Conservation (phyloP, 2,113 vertebrate genomes). For the Cheirogaleus medius region DNA sequence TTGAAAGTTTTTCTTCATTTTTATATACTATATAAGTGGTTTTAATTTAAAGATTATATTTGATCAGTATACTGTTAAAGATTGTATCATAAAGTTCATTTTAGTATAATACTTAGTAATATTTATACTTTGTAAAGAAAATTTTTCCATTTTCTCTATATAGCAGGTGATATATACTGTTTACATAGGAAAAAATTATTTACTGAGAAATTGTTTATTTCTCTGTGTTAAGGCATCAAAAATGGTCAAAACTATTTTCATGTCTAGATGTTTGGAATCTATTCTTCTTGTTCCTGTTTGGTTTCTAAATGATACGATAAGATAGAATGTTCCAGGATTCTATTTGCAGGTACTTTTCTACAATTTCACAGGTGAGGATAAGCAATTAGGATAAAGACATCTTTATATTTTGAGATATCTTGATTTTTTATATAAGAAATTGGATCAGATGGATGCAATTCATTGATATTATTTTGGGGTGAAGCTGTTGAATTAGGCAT, state of each 20-base stretch:
- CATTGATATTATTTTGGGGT: background rate
- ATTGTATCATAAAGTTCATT: background rate
- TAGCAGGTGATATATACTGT: background rate
- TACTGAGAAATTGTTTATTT: background rate
- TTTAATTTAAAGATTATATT: background rate
- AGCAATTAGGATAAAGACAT: background rate
- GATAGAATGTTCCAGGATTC: background rate
- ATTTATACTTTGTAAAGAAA: background rate
- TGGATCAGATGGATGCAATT: background rate
- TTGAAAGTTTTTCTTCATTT: background rate
- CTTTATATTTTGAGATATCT: background rate
- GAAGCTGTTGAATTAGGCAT: background rate
- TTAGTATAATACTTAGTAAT: background rate
- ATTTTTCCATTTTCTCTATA: background rate
- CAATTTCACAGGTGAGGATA: background rate
- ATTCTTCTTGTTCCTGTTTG: background rate
- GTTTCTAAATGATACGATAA: slow-evolving; percentile 1
- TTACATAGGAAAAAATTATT: background rate
- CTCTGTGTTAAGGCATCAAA: background rate
- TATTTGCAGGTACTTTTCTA: background rate
- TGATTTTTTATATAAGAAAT: background rate
- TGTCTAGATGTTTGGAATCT: background rate
- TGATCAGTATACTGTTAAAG: background rate
- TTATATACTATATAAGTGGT: background rate
- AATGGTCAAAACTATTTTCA: slow-evolving; percentile 4